Evolutionary conservation across 1,140 invertebrate species (phyloP).

Genomic region (Drosophila novamexicana): DNA sequence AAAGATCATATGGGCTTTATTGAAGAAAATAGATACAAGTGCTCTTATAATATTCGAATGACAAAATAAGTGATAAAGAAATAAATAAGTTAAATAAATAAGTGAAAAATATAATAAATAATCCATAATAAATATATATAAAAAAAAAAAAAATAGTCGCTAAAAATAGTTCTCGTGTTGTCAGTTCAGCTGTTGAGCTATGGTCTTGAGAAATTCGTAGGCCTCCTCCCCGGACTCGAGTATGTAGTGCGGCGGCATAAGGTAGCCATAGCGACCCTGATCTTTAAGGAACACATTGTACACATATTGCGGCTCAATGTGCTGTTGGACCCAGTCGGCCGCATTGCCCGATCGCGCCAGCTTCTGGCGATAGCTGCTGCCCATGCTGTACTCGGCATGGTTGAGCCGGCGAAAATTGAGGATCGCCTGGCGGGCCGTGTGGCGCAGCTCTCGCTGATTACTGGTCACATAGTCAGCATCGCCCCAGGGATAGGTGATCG

Average conservation of each 20-base stretch:
- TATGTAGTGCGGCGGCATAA: conserved; percentile 91
- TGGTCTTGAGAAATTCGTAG: conserved; percentile 90
- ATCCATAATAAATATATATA: background rate
- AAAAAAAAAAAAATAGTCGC: background rate
- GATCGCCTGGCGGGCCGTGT: conserved; percentile 60
- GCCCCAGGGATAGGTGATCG: conserved; percentile 85
- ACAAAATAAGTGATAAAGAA: background rate
- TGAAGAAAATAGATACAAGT: too few relatives aligned
- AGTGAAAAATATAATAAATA: conserved; percentile 14
- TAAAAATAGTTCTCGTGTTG: conserved; percentile 19
- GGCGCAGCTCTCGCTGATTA: conserved; percentile 61
- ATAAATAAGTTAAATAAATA: conserved; percentile 5
- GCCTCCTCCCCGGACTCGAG: conserved; percentile 91
- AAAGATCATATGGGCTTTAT: too few relatives aligned
- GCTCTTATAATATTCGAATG: background rate
- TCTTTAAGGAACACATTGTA: conserved; percentile 94
- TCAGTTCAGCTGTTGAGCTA: conserved; percentile 85
- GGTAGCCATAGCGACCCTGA: conserved; percentile 90
- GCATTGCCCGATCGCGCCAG: conserved; percentile 85
- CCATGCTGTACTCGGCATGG: conserved; percentile 75
- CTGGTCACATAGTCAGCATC: conserved; percentile 74
- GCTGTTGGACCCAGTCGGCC: conserved; percentile 90
- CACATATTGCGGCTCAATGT: conserved; percentile 88
- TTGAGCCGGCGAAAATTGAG: conserved; percentile 70
- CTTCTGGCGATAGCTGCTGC: conserved; percentile 74